Conservation (phyloP, 2,888 invertebrate genomes). For the Eulithis testata region DNA sequence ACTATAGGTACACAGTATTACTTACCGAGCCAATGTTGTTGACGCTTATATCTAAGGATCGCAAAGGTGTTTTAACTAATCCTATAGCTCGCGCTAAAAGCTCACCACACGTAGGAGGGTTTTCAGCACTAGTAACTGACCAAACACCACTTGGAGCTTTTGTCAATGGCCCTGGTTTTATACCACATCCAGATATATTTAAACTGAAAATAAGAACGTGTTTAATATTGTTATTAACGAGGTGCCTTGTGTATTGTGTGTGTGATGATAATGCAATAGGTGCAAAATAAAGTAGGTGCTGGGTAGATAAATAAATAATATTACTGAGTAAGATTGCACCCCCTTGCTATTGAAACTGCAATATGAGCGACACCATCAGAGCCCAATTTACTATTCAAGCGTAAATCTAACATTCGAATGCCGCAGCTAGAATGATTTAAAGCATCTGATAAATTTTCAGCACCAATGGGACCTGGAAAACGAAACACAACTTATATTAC, state of each 20-base stretch:
- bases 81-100: conserved; percentile 79
- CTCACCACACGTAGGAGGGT: conserved; percentile 78
- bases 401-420: conserved; percentile 69
- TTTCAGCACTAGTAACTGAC: conserved; percentile 76
- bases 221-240: not conserved
- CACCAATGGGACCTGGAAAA: conserved; percentile 66
- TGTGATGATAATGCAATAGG: too few species aligned
- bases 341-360: conserved; percentile 77
- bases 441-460: conserved; percentile 72
- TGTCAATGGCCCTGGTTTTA: conserved; percentile 65
- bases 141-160: conserved; percentile 79
- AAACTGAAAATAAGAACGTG: conserved; percentile 51
- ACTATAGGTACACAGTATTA: not conserved
- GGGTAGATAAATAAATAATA: not conserved
- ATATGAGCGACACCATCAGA: conserved; percentile 76
- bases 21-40: conserved; percentile 78
- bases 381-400: conserved; percentile 73
- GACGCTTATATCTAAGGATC: conserved; percentile 77
- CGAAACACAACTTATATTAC: too few species aligned
- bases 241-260: too few species aligned
- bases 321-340: conserved; percentile 77
- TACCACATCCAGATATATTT: conserved; percentile 80
- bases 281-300: not conserved
- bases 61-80: conserved; percentile 75
- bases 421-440: conserved; percentile 72